phyloP scores from a whole-genome alignment of 2,888 invertebrate genomes.

The Himalopsyche kuldschensis region DNA sequence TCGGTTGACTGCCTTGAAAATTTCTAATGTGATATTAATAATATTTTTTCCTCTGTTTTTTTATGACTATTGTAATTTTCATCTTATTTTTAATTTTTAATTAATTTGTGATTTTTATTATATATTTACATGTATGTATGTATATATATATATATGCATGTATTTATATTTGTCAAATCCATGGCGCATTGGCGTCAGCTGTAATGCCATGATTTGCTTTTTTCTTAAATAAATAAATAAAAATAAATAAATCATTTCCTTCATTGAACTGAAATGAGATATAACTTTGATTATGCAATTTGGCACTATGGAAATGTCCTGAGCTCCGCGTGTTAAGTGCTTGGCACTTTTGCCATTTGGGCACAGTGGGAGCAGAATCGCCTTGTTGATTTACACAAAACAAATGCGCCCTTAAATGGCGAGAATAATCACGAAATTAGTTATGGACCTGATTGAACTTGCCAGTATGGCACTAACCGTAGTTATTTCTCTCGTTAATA shows the following conservation, averaged over 20 bases:
- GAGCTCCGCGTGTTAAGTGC: not conserved
- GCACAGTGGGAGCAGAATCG: not conserved
- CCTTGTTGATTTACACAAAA: constrained; percentile 10
- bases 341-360: not conserved
- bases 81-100: no score
- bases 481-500: not conserved
- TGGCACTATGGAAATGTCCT: not conserved
- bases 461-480: not conserved
- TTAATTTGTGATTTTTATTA: no score
- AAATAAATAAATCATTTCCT: not conserved
- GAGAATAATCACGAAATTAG: constrained; percentile 29
- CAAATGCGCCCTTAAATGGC: constrained; percentile 34
- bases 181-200: no score
- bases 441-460: not conserved
- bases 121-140: no score
- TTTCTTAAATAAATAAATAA: no score
- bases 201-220: no score
- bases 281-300: not conserved
- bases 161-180: no score
- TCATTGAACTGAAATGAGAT: not conserved
- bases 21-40: no score
- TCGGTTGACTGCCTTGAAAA: no score
- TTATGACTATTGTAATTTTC: no score
- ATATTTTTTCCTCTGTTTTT: no score
- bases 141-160: no score